Evolutionary conservation across 2,113 vertebrate genomes (phyloP), one percentile per base, ranked within the genome.

Genomic region (Castor canadensis): DNA sequence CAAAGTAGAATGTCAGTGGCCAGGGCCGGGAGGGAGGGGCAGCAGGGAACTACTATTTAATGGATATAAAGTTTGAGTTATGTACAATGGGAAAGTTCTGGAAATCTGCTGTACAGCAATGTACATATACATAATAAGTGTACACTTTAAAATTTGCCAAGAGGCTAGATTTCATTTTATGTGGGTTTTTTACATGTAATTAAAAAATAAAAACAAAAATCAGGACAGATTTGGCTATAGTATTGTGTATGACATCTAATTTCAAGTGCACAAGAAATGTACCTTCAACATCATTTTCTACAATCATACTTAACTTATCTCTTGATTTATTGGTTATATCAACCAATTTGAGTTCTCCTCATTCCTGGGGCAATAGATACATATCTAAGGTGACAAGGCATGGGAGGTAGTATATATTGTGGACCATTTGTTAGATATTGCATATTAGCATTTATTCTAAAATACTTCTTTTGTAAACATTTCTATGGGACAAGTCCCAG

Each of bases 71-170:
- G n/a, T 9, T 26, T 45, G 28, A 47, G 45, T 32, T 9, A 32
- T 2, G 30, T 7, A 35, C 6, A 45, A 17, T 0, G 8, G 5
- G 73, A 13, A 54, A 24, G 45, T 26, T 4, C 45, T 35, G n/a
- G 5, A 43, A 30, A 32, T 3, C 45, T 38, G 24, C 58, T 13
- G 17, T 62, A 30, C 24, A 20, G n/a, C 8, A 7, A 9, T 15
- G 1, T 30, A 26, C 10, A 40, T 10, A 9, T 30, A 2, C 8
- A 30, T 35, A 24, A 38, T 28, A 49, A 7, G 15, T n/a, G 24
- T 15, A n/a, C 5, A 17, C 43, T 40, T 52, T n/a, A n/a, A n/a
- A n/a, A n/a, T n/a, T n/a, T n/a, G n/a, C n/a, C n/a, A n/a, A n/a
- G n/a, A n/a, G n/a, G n/a, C n/a, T n/a, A n/a, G n/a, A n/a, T n/a